Evolutionary conservation across 2,113 vertebrate species (phyloP).

Genomic region (Chionodraco myersi): DNA sequence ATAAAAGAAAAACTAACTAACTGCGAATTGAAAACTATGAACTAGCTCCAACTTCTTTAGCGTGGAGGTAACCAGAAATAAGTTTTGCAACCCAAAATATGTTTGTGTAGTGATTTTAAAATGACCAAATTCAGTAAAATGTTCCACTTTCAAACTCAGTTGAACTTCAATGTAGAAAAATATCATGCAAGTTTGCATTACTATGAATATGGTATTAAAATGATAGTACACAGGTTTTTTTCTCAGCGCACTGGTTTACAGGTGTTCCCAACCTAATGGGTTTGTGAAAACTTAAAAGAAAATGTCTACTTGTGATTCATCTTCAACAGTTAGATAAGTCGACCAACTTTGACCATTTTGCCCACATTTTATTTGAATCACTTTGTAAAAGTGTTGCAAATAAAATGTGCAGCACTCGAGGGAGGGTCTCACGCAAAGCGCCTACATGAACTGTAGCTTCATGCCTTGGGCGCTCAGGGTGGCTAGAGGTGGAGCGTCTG

Average conservation of each 20-base stretch:
- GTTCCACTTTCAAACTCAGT: not conserved
- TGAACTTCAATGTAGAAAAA: not conserved
- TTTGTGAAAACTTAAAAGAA: too few species aligned
- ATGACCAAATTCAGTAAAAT: not conserved
- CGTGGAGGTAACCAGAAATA: not conserved
- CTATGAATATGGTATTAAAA: not conserved
- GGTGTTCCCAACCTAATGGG: too few species aligned
- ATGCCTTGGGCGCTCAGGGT: too few species aligned
- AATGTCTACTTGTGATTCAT: not conserved
- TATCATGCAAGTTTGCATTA: not conserved
- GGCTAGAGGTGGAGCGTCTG: too few species aligned
- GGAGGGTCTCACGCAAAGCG: too few species aligned
- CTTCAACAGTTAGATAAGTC: not conserved
- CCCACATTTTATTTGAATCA: not conserved
- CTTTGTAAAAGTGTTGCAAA: not conserved
- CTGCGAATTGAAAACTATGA: not conserved
- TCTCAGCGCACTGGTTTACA: too few species aligned
- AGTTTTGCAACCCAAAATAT: not conserved
- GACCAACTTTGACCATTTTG: not conserved
- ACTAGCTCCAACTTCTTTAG: not conserved
- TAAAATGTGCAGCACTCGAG: too few species aligned
- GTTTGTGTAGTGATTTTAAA: not conserved
- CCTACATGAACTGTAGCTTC: too few species aligned
- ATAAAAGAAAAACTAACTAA: slow-evolving; percentile 38
- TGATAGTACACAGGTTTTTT: too few species aligned